A percentile compares a stretch with the other conserved stretches of the same genome.
These are phyloP conservation scores for Stegostoma tigrinum DNA, from an alignment of 2,113 vertebrate species.

Conservation along the genomic window DNA sequence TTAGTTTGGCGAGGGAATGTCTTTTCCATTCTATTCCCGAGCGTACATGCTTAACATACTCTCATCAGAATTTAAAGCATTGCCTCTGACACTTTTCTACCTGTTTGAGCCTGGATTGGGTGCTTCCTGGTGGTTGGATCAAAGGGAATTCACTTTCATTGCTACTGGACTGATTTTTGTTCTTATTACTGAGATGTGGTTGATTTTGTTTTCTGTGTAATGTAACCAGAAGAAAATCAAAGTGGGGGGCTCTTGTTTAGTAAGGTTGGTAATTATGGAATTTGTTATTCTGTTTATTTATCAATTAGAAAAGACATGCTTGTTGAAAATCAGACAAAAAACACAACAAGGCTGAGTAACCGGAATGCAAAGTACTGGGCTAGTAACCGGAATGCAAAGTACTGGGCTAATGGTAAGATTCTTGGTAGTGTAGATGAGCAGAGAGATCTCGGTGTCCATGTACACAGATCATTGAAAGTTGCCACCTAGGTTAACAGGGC, in stretches of 20 bases:
- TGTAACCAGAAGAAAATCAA: not conserved
- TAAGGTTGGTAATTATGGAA: not conserved
- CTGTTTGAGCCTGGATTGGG: not conserved
- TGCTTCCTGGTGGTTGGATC: not conserved
- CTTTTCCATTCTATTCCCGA: not conserved
- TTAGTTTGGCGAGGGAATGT: not conserved
- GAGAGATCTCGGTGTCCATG: too few species aligned
- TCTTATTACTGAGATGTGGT: not conserved
- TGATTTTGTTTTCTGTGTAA: not conserved
- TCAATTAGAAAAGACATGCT: not conserved
- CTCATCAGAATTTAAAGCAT: not conserved
- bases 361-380: too few species aligned
- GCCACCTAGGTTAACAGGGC: too few species aligned
- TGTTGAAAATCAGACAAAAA: not conserved
- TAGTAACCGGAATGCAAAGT: too few species aligned
- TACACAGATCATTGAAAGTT: too few species aligned
- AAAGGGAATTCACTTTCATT: not conserved
- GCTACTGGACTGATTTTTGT: not conserved
- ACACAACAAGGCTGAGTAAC: not conserved
- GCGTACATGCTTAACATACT: not conserved
- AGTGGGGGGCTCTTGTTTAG: not conserved
- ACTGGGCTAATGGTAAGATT: too few species aligned
- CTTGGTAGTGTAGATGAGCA: too few species aligned
- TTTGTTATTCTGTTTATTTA: not conserved
- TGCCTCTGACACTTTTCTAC: not conserved